phyloP scores from a whole-genome alignment of 2,888 invertebrate species.

The Scaptomyza polygonia region DNA sequence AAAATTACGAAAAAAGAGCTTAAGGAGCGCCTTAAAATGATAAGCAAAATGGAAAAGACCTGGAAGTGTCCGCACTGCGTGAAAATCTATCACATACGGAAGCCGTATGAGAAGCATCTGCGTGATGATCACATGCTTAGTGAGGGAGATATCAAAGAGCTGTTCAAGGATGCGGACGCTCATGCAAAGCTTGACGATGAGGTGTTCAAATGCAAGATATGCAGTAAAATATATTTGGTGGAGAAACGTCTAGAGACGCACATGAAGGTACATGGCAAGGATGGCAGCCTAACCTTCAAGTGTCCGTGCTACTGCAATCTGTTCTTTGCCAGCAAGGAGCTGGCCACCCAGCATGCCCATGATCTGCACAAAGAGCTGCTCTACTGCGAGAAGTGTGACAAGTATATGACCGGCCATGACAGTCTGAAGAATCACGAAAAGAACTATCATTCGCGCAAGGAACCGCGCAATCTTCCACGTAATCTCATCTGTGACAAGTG shows the following conservation, averaged over 20 bases:
- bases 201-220: conserved; percentile 81
- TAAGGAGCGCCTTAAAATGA: conserved; percentile 77
- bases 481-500: conserved; percentile 83
- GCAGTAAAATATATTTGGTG: conserved; percentile 81
- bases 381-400: conserved; percentile 84
- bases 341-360: conserved; percentile 83
- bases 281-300: conserved; percentile 82
- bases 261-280: conserved; percentile 80
- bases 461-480: conserved; percentile 75
- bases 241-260: conserved; percentile 80
- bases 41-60: conserved; percentile 77
- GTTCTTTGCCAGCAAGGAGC: conserved; percentile 83
- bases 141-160: conserved; percentile 74
- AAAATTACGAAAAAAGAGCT: conserved; percentile 76
- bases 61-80: conserved; percentile 82
- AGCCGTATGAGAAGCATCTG: conserved; percentile 82
- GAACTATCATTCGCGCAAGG: conserved; percentile 70
- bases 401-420: conserved; percentile 84
- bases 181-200: conserved; percentile 69
- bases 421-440: conserved; percentile 84
- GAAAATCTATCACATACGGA: conserved; percentile 82
- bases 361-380: conserved; percentile 83
- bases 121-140: conserved; percentile 76
- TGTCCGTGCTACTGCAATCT: conserved; percentile 84
- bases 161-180: conserved; percentile 75